Base-by-base conservation (phyloP, 2,113 vertebrate species). In the Otus sunia region DNA sequence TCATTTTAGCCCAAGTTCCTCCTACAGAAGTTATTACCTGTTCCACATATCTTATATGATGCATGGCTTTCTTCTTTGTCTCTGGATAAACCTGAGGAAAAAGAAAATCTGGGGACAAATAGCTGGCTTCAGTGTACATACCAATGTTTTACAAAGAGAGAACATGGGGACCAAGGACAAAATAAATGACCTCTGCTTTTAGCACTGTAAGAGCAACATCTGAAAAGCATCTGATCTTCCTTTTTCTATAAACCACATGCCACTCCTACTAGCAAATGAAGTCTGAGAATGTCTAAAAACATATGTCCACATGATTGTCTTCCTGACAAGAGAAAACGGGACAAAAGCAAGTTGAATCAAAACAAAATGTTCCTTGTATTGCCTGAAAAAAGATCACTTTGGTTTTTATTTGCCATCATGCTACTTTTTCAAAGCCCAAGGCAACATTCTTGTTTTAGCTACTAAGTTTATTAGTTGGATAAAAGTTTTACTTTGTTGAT, bases 301-400 rank as follows among this genome's bases (percentile, higher is more conserved):
- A 78, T 41, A 62, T 45, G 78, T 55, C 76, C 63, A 56, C 13
- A 23, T 26, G 21, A 69, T 37, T 76, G 37, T 60, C 49, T 45
- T 69, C 89, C 82, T 76, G 37, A 96, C 71, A 52, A 76, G 75
- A 80, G 78, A 55, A 90, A 74, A 71, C 6, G 6, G n/a, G 36
- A 67, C 25, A 67, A 89, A 85, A 88, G 58, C 75, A 90, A 85
- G 37, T n/a, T 43, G 69, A 95, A 86, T 39, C 36, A 81, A 97
- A 97, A 93, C 86, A 92, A 66, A 96, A 79, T 96, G 91, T 96
- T 95, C 92, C 85, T 74, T 77, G 74, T 62, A 80, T 45, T 67
- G 23, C 53, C 45, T 69, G 36, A 37, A 64, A 81, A 79, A 45
- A 43, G 26, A 41, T 41, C 20, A 20, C 34, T 78, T 74, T 11